A percentile compares a stretch with the other conserved stretches of the same genome.
These are phyloP conservation scores for Sylvia atricapilla DNA, from an alignment of 2,113 vertebrate genomes.

Conservation along the genomic window DNA sequence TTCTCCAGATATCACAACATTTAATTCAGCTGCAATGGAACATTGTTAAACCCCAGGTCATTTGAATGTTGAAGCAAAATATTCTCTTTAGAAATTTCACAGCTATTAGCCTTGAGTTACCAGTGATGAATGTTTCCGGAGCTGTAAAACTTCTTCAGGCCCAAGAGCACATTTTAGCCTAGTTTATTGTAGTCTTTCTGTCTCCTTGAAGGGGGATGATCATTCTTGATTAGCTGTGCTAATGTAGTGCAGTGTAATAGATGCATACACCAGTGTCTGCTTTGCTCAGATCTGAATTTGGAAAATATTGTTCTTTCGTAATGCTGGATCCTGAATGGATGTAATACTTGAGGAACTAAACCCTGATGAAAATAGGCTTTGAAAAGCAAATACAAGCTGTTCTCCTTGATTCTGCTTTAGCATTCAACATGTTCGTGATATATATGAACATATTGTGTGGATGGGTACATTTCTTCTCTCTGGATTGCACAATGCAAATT, in stretches of 20 bases:
- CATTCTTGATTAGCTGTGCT: neutral
- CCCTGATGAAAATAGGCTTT: neutral
- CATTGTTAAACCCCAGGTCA: neutral
- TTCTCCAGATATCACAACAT: slow-evolving; percentile 26
- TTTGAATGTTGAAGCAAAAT: slow-evolving; percentile 62
- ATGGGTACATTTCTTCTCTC: neutral
- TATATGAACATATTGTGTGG: neutral
- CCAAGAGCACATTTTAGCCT: slow-evolving; percentile 34
- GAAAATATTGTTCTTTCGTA: neutral
- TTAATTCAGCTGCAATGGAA: slow-evolving; percentile 22
- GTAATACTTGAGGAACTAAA: neutral
- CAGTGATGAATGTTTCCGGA: slow-evolving; percentile 19
- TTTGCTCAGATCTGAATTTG: neutral
- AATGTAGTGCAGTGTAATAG: neutral
- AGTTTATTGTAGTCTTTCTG: slow-evolving; percentile 25
- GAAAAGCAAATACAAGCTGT: neutral
- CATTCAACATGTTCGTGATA: neutral
- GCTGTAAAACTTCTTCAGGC: slow-evolving; percentile 10
- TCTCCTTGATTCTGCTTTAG: neutral
- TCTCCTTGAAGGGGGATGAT: neutral
- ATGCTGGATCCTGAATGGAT: neutral
- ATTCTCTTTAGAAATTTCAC: slow-evolving; percentile 44
- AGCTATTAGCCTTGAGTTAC: slow-evolving; percentile 42
- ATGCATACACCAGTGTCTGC: neutral
- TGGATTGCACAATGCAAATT: neutral